These are phyloP conservation scores for Epinephelus fuscoguttatus DNA, from an alignment of 2,113 vertebrate species.

Conservation along the genomic window DNA sequence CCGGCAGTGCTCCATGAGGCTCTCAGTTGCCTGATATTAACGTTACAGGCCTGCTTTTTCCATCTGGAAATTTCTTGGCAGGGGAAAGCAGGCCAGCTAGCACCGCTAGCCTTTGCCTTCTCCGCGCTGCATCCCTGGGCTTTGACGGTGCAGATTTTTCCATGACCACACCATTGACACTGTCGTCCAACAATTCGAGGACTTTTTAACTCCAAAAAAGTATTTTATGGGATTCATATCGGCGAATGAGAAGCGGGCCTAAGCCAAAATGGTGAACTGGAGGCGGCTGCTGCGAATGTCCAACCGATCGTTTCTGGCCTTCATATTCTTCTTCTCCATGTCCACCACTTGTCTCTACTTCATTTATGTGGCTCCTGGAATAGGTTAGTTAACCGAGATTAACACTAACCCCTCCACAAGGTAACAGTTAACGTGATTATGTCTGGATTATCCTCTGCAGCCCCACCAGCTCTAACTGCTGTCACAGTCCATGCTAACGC, in stretches of 20 bases:
- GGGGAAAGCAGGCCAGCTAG: constrained; percentile 66
- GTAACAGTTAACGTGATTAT: constrained; percentile 53
- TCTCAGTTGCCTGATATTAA: constrained; percentile 57
- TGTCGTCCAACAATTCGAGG: constrained; percentile 31
- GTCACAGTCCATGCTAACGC: constrained; percentile 8
- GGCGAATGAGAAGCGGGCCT: constrained; percentile 62
- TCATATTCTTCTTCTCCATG: constrained; percentile 96
- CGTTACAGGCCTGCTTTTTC: constrained; percentile 66
- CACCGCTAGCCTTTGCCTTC: constrained; percentile 55
- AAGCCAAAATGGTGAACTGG: constrained; percentile 88
- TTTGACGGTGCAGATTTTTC: constrained; percentile 53
- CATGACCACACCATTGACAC: constrained; percentile 50
- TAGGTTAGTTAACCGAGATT: constrained; percentile 86
- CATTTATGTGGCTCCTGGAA: constrained; percentile 95
- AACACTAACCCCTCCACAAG: neutral
- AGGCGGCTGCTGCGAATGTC: constrained; percentile 91
- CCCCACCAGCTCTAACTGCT: neutral
- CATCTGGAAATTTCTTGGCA: constrained; percentile 78
- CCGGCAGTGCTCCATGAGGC: constrained; percentile 45
- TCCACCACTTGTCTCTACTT: constrained; percentile 97
- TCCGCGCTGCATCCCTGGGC: constrained; percentile 61
- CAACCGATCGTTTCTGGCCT: constrained; percentile 94
- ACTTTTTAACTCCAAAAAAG: constrained; percentile 52
- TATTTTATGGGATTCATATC: constrained; percentile 81
- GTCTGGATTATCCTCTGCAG: constrained; percentile 32